Base-by-base conservation (phyloP, 2,888 invertebrate species). In the Cantharis lateralis region DNA sequence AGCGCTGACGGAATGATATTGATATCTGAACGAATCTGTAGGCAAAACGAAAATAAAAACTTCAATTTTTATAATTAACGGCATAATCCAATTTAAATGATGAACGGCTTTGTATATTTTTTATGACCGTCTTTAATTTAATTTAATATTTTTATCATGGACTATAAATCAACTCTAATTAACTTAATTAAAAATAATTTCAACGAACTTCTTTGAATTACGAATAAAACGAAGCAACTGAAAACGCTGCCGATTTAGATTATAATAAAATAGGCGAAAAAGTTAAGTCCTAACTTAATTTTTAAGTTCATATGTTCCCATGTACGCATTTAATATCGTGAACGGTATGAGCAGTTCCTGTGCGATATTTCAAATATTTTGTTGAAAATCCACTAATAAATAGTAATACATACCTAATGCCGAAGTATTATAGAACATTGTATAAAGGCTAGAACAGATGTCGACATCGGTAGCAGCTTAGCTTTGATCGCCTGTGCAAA, bases 171-270 rank as follows among this genome's bases (percentile, higher is more conserved):
- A 82, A 82, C 81, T 82, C 81, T 82, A 82, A 82, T 82, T 85
- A 84, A 84, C 80, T 85, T 85, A 84, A 85, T 84, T 85, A 84
- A 88, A 88, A 88, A 87, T 87, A 87, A 88, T 88, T 88, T 87
- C 84, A 84, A 85, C 87, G 83, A 85, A 78, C 75, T 78, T 69
- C 76, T 78, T 78, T 71, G 71, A 26, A 71, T 63, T 63, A 62
- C 71, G 71, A 62, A 71, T 63, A 71, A 71, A 71, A 71, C 26
- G 28, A 68, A 32, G 28, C 24, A 68, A 68, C 26, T 68, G 15
- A 24, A n/a, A 66, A 66, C 18, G 64, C 64, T 66, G 20, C 64
- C 64, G 64, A 66, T 66, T 66, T 66, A 66, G 64, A 66, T 66
- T 66, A 20, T 66, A 66, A 66, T 66, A 66, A 66, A 66, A 66